These are phyloP conservation scores for Salvelinus namaycush DNA, from an alignment of 2,113 vertebrate genomes.

Conservation along the genomic window DNA sequence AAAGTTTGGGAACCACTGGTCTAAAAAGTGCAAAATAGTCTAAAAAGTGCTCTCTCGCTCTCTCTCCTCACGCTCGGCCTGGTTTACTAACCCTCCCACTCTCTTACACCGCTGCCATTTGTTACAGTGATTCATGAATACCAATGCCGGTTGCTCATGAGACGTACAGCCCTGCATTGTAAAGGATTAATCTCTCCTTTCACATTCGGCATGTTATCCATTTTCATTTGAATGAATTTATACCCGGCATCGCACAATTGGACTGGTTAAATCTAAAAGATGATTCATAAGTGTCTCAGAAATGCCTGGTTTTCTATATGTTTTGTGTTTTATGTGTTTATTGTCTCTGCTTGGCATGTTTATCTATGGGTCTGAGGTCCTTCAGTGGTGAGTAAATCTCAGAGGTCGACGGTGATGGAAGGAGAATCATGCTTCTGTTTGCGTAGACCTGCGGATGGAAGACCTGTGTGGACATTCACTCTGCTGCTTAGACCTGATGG, in stretches of 20 bases:
- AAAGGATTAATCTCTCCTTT: background rate
- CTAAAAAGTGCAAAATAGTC: no score
- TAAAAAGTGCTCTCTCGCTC: no score
- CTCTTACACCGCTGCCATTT: background rate
- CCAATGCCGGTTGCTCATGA: slow-evolving; percentile 6
- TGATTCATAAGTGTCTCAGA: slow-evolving; percentile 14
- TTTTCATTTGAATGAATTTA: slow-evolving; percentile 3
- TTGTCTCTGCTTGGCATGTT: background rate
- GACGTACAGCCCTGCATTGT: background rate
- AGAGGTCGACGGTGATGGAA: background rate
- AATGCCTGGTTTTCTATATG: background rate
- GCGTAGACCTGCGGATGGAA: background rate
- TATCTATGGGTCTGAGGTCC: background rate
- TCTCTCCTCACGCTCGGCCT: no score
- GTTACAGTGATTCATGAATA: slow-evolving; percentile 19
- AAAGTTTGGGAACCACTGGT: no score
- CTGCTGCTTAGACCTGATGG: background rate
- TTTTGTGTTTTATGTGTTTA: slow-evolving; percentile 9
- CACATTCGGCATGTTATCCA: background rate
- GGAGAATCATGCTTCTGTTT: background rate
- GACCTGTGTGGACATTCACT: no score
- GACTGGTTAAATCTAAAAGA: background rate
- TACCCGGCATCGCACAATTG: background rate
- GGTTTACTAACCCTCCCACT: background rate
- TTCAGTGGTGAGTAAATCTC: slow-evolving; percentile 1